Conservation (phyloP, 2,113 vertebrate species). For the Cichladusa arquata region DNA sequence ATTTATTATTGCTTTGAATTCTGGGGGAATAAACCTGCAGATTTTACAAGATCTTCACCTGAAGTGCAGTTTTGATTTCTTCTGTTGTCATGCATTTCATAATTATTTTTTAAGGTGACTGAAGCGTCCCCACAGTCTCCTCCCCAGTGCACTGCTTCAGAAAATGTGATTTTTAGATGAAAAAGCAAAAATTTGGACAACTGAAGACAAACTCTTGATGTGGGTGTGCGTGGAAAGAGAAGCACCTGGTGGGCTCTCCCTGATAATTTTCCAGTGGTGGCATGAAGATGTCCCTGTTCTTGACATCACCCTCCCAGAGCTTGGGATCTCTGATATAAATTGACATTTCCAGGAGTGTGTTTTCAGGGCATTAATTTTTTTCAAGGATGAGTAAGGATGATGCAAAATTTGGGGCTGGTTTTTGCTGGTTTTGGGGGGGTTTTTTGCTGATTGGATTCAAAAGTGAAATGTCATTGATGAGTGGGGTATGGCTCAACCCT, state of each 20-base stretch:
- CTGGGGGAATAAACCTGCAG: background rate
- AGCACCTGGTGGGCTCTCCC: background rate
- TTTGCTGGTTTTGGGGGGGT: background rate
- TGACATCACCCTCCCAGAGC: background rate
- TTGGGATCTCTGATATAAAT: background rate
- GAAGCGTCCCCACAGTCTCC: background rate
- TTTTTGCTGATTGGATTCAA: background rate
- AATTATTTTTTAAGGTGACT: background rate
- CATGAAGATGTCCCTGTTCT: background rate
- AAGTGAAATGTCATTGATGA: fast-evolving
- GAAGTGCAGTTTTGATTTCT: background rate
- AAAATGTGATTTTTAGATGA: background rate
- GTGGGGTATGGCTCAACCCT: fast-evolving
- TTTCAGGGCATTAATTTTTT: background rate
- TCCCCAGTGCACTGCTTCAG: fast-evolving
- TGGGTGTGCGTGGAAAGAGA: background rate
- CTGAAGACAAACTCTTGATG: background rate
- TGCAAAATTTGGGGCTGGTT: background rate
- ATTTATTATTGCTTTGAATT: background rate
- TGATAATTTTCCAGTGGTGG: background rate
- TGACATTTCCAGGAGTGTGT: background rate
- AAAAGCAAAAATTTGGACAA: background rate
- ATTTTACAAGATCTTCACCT: background rate
- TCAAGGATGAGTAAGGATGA: too few relatives aligned
- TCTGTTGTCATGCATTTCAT: background rate